Base-by-base conservation (phyloP, 2,888 invertebrate species). In the Tuta absoluta region DNA sequence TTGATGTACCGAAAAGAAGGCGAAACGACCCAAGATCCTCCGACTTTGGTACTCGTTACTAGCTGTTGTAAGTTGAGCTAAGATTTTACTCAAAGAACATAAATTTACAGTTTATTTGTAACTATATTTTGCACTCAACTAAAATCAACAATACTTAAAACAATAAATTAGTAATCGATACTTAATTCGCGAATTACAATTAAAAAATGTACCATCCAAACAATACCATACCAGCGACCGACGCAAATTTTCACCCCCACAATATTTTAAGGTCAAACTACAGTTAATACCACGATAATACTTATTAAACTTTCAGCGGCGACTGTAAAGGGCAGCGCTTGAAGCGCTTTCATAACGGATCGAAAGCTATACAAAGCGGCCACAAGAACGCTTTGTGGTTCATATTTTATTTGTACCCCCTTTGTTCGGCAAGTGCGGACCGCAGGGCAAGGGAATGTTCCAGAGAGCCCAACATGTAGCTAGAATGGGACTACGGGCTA, bases 351-450 rank as follows among this genome's bases (percentile, higher is more conserved):
- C 84, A 86, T 87, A 86, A 86, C 81, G 85, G 86, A 86, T 87
- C 86, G 83, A 84, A 85, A 84, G 79, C 84, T 83, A 84, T 86
- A 86, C 89, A 88, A 87, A 88, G 86, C 84, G 72, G 74, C 88
- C 88, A 73, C 89, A 87, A 85, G 86, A 85, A 85, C 83, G 86
- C 87, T 87, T 85, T 87, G 86, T 82, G 85, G 84, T 80, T 75
- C 77, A 85, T 86, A 86, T 87, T 89, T 87, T 84, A 84, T 81
- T 79, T 78, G 76, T 72, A 38, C 75, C 33, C 74, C 77, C 76
- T 78, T 80, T 80, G 80, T 82, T 74, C 72, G 74, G 70, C 71
- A 75, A 77, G 72, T 77, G 72, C 63, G 71, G 28, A 23, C 14
- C 10, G 1, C 33, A 33, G 33, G 10, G 33, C 33, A 10, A 33